Evolutionary conservation across 2,888 invertebrate species (phyloP), one percentile per base, ranked within the genome.

Genomic region (Cryptocheilus praepositus): DNA sequence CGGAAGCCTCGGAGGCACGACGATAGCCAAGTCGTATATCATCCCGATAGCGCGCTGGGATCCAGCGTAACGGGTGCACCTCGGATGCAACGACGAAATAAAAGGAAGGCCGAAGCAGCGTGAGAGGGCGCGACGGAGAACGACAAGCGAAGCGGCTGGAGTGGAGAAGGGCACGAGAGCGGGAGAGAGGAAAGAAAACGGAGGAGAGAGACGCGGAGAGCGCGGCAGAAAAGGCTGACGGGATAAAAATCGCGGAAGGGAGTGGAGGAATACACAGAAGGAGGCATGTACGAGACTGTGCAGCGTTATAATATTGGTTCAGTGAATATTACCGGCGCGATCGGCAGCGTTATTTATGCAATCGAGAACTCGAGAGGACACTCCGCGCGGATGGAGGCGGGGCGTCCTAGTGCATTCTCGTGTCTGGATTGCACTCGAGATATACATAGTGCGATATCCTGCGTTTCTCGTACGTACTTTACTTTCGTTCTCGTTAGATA

Each of bases 11-110:
- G 64, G 55, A 61, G 61, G 28, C 43, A 54, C 52, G 57, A 61
- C 64, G 67, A 67, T 73, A 70, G 74, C 65, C 69, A 59, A 68
- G 70, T 74, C 74, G 73, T 74, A 67, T 55, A 68, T 74, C 73
- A 74, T 71, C 22, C 65, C 67, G 74, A 74, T 74, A 74, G 65
- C 64, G 67, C 49, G 64, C 61, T 49, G 54, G 59, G 62, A 67
- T 70, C 58, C 61, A 61, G 53, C 51, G 46, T 62, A 70, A 65
- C 56, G 70, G 49, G 62, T 56, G 60, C 21, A 52, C 67, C 52
- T 58, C 59, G 65, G 62, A 18, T 49, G 53, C 49, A 60, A 49
- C 44, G 61, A 46, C 36, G 63, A 60, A 74, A 72, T 70, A 71
- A 70, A 70, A 55, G 16, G 19, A 54, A 13, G 53, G 53, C 25